These are phyloP conservation scores for Luperina nickerlii DNA, from an alignment of 2,888 invertebrate species.

Conservation along the genomic window DNA sequence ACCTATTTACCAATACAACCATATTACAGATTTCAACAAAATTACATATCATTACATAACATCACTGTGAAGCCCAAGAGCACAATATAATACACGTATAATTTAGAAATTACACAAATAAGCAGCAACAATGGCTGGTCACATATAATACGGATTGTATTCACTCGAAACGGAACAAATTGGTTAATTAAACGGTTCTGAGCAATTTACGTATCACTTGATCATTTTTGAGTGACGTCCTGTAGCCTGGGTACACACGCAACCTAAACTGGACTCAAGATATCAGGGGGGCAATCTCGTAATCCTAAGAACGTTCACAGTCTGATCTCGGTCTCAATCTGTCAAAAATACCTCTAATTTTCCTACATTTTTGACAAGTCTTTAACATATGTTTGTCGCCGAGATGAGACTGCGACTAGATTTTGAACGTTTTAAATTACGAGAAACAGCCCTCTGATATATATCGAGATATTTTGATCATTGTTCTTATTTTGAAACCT, in stretches of 20 bases:
- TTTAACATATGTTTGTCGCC: neutral
- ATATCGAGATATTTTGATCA: constrained; percentile 25
- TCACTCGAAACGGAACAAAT: constrained; percentile 83
- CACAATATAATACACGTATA: constrained; percentile 62
- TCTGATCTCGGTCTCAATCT: neutral
- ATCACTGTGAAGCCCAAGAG: constrained; percentile 56
- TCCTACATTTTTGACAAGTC: neutral
- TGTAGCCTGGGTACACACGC: constrained; percentile 54
- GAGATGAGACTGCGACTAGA: neutral
- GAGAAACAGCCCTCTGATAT: neutral
- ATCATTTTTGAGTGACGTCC: constrained; percentile 71
- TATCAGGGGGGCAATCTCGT: constrained; percentile 10
- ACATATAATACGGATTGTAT: constrained; percentile 74
- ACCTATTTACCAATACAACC: constrained; percentile 26
- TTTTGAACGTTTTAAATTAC: neutral
- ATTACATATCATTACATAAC: constrained; percentile 32
- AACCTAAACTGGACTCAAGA: constrained; percentile 35
- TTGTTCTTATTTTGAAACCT: constrained; percentile 42
- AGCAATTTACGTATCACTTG: constrained; percentile 82
- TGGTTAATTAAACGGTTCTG: constrained; percentile 81
- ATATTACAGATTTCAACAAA: constrained; percentile 52
- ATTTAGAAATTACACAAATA: constrained; percentile 72
- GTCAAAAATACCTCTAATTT: constrained; percentile 2
- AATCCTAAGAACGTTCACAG: neutral
- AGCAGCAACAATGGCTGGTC: constrained; percentile 70